A percentile compares a stretch with the other conserved stretches of the same genome.
Conservation (phyloP, 2,797 vertebrate genomes). For the Melanotaenia parkinsoni region DNA sequence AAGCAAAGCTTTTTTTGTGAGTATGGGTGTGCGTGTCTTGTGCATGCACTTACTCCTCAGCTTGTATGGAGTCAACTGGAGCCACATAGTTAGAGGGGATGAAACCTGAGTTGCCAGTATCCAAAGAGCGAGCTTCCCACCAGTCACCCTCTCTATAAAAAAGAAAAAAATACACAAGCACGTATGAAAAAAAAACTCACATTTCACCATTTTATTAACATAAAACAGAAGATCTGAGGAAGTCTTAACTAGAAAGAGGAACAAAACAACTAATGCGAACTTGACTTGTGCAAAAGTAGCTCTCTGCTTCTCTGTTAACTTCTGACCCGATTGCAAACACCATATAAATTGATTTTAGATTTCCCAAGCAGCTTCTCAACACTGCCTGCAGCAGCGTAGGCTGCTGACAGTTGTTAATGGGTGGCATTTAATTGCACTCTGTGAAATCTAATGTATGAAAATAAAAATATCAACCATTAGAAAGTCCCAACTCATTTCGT, state of each 20-base stretch:
- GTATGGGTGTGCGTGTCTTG: conserved; percentile 21
- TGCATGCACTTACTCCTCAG: conserved; percentile 90
- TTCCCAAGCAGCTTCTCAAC: conserved; percentile 9
- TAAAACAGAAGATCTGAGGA: background rate
- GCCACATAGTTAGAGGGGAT: conserved; percentile 98
- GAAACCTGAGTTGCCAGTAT: conserved; percentile 91
- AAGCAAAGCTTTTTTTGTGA: conserved; percentile 3
- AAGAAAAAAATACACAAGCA: background rate
- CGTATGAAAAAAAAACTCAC: background rate
- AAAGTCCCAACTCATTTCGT: conserved; percentile 22
- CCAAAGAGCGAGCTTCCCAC: conserved; percentile 97
- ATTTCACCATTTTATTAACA: background rate
- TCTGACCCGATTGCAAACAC: background rate
- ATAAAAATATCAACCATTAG: conserved; percentile 28
- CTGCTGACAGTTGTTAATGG: conserved; percentile 25
- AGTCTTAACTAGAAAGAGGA: background rate
- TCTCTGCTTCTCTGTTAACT: background rate
- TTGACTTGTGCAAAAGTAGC: background rate
- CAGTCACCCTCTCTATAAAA: conserved; percentile 92
- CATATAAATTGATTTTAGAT: conserved; percentile 12
- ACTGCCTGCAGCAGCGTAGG: conserved; percentile 5
- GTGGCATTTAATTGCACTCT: conserved; percentile 22
- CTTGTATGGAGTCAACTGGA: conserved; percentile 96
- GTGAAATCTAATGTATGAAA: conserved; percentile 35
- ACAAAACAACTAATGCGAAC: conserved; percentile 1